A percentile compares a stretch with the other conserved stretches of the same genome.
phyloP scores from a whole-genome alignment of 2,888 invertebrate species.

The Osmoderma eremita region DNA sequence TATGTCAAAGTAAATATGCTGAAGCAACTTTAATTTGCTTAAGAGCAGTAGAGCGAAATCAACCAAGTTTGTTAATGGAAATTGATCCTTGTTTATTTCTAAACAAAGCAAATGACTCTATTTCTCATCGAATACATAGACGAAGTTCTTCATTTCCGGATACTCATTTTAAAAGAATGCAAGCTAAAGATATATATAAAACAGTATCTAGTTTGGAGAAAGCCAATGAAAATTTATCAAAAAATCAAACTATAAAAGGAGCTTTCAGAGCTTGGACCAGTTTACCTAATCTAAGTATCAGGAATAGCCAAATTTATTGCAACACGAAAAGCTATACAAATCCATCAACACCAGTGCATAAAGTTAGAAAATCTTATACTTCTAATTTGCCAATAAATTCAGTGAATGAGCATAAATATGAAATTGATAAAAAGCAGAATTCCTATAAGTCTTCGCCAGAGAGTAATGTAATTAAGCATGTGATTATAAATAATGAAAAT shows the following conservation, averaged over 20 bases:
- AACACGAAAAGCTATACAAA: conserved; percentile 54
- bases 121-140: conserved; percentile 64
- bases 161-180: conserved; percentile 55
- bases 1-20: conserved; percentile 69
- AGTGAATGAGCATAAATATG: not conserved
- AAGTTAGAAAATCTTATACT: conserved; percentile 44
- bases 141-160: conserved; percentile 70
- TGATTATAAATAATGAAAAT: conserved; percentile 59
- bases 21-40: conserved; percentile 72
- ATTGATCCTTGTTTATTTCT: conserved; percentile 68
- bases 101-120: conserved; percentile 54
- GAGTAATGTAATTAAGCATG: conserved; percentile 47
- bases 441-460: conserved; percentile 13
- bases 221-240: conserved; percentile 21
- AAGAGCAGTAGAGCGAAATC: conserved; percentile 72
- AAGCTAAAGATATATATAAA: conserved; percentile 40
- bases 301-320: conserved; percentile 46
- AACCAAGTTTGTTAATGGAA: conserved; percentile 70
- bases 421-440: not conserved
- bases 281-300: conserved; percentile 59
- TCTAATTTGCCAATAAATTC: not conserved
- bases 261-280: conserved; percentile 63
- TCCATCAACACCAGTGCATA: conserved; percentile 58
- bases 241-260: conserved; percentile 37
- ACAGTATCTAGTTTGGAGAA: conserved; percentile 39